Base-by-base conservation (phyloP, 2,797 vertebrate species). In the Ataeniobius toweri region DNA sequence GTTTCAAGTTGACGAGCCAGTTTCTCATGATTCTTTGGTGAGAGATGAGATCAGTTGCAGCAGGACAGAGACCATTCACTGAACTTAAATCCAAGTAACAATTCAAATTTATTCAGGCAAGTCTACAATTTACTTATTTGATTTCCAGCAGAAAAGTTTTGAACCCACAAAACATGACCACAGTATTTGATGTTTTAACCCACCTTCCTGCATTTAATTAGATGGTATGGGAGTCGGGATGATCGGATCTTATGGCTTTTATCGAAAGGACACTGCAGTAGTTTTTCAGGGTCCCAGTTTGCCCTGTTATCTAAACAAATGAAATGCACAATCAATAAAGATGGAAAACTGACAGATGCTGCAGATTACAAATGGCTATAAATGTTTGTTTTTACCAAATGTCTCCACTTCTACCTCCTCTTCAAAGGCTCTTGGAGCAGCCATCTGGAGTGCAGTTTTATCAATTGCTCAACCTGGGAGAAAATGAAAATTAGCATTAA, bases 191-290 rank as follows among this genome's bases (percentile, higher is more conserved):
- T 3, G 39, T 39, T 41, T 10, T 63, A 6, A 50, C 6, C 44
- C 44, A 97, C 97, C 96, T 97, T 97, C 70, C 86, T 94, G 91
- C 97, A 98, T 85, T 98, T 98, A 46, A 97, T 92, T 0, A 97
- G 85, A 79, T 98, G 97, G 87, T 96, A 98, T 0, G 97, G 96
- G 83, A 97, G 96, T 14, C 97, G 96, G 73, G 93, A 95, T 51
- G 93, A 88, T 26, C 97, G 94, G 85, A 98, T 97, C 82, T 94
- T 94, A 74, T 98, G 97, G 76, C 89, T 97, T 86, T 94, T 95
- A 80, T 98, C 97, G 83, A 95, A 98, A 0, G 97, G 97, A 61
- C 97, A 98, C 79, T 96, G 96, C 6, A 96, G n/a, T 1, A 97
- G 88, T 73, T 90, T 94, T 1, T 97, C 94, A 1, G 96, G 96